Evolutionary conservation across 1,140 invertebrate species (phyloP).

Genomic region (Camponotus vicinus): DNA sequence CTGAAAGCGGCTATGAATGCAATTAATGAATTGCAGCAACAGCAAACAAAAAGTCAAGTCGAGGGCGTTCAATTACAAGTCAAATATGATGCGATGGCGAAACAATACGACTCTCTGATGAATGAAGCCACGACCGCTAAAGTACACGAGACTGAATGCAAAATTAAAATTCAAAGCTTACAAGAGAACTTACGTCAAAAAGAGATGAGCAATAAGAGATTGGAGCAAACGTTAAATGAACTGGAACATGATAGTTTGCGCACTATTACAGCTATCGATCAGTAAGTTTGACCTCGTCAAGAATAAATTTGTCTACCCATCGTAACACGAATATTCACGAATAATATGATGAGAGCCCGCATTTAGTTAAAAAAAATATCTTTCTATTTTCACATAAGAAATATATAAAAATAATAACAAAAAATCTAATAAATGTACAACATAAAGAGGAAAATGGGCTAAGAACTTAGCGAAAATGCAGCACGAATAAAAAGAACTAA

Average conservation of each 20-base stretch:
- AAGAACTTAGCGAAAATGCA: too few relatives aligned
- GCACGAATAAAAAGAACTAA: too few relatives aligned
- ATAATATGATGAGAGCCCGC: too few relatives aligned
- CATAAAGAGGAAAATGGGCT: too few relatives aligned
- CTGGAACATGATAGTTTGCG: slow-evolving; percentile 67
- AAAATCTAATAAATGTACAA: too few relatives aligned
- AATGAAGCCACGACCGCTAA: slow-evolving; percentile 72
- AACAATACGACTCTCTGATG: slow-evolving; percentile 74
- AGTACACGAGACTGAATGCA: slow-evolving; percentile 74
- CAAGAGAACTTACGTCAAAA: slow-evolving; percentile 63
- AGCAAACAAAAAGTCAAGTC: slow-evolving; percentile 75
- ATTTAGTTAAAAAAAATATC: too few relatives aligned
- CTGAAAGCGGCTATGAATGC: slow-evolving; percentile 70
- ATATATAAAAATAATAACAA: too few relatives aligned
- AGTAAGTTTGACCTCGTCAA: slow-evolving; percentile 33
- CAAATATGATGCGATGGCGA: slow-evolving; percentile 73
- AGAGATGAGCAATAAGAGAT: slow-evolving; percentile 61
- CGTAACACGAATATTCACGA: neutral
- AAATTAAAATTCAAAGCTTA: slow-evolving; percentile 70
- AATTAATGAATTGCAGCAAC: slow-evolving; percentile 75
- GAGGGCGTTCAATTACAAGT: slow-evolving; percentile 74
- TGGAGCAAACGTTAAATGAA: slow-evolving; percentile 68
- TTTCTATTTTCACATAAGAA: too few relatives aligned
- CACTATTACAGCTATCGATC: slow-evolving; percentile 22
- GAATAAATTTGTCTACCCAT: neutral